A percentile compares a stretch with the other conserved stretches of the same genome.
phyloP scores from a whole-genome alignment of 2,797 vertebrate genomes.

The Darevskia nairensis region DNA sequence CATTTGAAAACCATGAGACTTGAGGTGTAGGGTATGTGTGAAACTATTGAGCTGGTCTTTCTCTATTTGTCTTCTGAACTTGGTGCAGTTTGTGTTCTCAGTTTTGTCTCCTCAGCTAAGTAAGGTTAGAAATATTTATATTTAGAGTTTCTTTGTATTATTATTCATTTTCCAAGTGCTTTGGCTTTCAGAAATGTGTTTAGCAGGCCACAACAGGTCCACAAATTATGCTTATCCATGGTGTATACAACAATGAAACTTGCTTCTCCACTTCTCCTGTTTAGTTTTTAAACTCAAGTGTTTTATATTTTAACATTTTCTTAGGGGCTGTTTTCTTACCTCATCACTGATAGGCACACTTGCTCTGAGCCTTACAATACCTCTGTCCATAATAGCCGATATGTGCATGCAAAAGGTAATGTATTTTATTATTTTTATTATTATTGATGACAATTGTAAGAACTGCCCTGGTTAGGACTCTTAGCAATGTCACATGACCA shows the following conservation, averaged over 20 bases:
- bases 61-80: neutral
- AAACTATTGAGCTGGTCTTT: neutral
- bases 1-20: neutral
- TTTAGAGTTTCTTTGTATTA: neutral
- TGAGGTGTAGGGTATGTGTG: neutral
- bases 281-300: slow-evolving; percentile 13
- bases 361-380: slow-evolving; percentile 95
- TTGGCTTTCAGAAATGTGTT: neutral
- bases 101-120: neutral
- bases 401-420: slow-evolving; percentile 96
- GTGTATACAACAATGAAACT: neutral
- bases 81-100: neutral
- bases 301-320: slow-evolving; percentile 33
- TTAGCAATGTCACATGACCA: neutral
- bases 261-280: slow-evolving; percentile 20
- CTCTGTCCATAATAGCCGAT: slow-evolving; percentile 95
- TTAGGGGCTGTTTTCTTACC: slow-evolving; percentile 97
- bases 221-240: neutral
- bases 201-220: neutral
- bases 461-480: neutral
- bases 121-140: neutral
- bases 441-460: neutral
- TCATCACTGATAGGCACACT: slow-evolving; percentile 96
- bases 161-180: neutral
- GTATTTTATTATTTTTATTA: neutral